Percentiles rank a stretch among this genome's conserved stretches.
Evolutionary conservation across 2,888 invertebrate species (phyloP).

Genomic region (Drosophila bunnanda): DNA sequence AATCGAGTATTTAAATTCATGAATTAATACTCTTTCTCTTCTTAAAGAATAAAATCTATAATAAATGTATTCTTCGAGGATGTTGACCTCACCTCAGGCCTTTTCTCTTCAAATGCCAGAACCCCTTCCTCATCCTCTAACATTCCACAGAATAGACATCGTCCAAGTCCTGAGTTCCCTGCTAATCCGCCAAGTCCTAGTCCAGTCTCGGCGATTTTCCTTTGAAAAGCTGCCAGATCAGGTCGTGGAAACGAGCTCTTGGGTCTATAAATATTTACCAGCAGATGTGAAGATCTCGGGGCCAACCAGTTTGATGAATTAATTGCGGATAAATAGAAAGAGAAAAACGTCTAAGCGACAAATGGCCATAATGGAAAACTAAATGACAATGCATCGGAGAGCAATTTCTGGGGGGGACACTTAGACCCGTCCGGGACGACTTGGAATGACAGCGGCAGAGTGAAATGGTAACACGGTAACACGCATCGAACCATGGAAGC

Average conservation of each 20-base stretch:
- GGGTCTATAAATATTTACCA: conserved; percentile 43
- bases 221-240: conserved; percentile 39
- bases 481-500: conserved; percentile 59
- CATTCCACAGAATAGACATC: conserved; percentile 17
- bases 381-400: conserved; percentile 46
- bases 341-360: conserved; percentile 64
- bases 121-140: neutral
- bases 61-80: neutral
- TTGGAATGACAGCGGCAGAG: conserved; percentile 33
- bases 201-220: conserved; percentile 17
- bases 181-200: conserved; percentile 25
- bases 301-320: conserved; percentile 49
- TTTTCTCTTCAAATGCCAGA: neutral
- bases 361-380: conserved; percentile 68
- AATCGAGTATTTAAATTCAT: no score
- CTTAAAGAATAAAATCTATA: neutral
- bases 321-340: conserved; percentile 52
- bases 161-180: conserved; percentile 18
- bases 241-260: conserved; percentile 29
- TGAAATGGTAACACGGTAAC: conserved; percentile 68
- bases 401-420: conserved; percentile 64
- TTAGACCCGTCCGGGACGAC: conserved; percentile 25
- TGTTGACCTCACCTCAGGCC: neutral
- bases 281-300: conserved; percentile 23
- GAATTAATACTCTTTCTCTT: neutral